Conservation (phyloP, 2,888 invertebrate species). For the Pseudolycoriella hygida region DNA sequence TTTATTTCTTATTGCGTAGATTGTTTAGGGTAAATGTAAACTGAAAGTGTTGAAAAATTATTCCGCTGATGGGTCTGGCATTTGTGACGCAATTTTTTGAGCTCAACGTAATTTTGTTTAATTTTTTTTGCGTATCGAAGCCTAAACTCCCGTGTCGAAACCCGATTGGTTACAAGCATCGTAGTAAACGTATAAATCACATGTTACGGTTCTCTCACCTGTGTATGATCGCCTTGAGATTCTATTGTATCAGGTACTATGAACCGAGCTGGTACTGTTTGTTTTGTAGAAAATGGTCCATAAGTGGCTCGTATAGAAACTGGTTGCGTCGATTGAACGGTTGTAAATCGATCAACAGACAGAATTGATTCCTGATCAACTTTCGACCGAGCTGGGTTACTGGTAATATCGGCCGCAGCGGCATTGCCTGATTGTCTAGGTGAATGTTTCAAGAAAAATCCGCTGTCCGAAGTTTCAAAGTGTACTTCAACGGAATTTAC, state of each 20-base stretch:
- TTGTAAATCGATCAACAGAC: slow-evolving; percentile 75
- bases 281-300: slow-evolving; percentile 88
- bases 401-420: slow-evolving; percentile 19
- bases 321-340: slow-evolving; percentile 79
- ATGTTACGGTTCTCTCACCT: slow-evolving; percentile 8
- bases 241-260: slow-evolving; percentile 73
- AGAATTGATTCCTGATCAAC: slow-evolving; percentile 48
- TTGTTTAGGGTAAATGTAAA: no score
- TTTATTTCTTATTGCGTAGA: no score
- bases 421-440: slow-evolving; percentile 40
- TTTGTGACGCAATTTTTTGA: no score
- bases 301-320: slow-evolving; percentile 83
- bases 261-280: slow-evolving; percentile 76
- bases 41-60: no score
- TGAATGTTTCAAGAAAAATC: slow-evolving; percentile 74
- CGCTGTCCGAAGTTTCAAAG: slow-evolving; percentile 81
- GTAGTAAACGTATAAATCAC: no score
- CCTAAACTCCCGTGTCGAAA: no score
- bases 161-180: no score
- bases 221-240: slow-evolving; percentile 27
- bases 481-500: slow-evolving; percentile 57
- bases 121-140: no score
- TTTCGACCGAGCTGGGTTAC: slow-evolving; percentile 21
- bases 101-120: no score
- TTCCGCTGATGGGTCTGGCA: no score